A percentile compares a stretch with the other conserved stretches of the same genome.
Conservation (phyloP, 2,888 invertebrate genomes). For the Onchidella celtica region DNA sequence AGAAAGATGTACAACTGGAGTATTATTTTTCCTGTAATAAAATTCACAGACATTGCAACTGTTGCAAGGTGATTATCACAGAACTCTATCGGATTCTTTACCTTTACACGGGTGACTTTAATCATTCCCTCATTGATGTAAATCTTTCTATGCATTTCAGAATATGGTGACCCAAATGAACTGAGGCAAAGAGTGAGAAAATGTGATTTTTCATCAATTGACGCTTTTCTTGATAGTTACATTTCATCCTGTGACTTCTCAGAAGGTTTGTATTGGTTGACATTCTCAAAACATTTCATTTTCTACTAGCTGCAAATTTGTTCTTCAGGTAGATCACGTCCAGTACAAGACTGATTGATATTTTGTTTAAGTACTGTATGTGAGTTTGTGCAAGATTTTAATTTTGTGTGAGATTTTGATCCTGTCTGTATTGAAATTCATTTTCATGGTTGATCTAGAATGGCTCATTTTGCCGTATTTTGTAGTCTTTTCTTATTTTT, state of each 20-base stretch:
- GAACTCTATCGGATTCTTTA: no score
- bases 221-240: conserved; percentile 29
- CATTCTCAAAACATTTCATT: not conserved
- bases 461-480: not conserved
- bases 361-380: no score
- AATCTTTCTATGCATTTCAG: conserved; percentile 11
- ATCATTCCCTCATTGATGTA: not conserved
- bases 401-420: not conserved
- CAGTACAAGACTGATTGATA: no score
- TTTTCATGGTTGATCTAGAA: not conserved
- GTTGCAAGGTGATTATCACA: no score
- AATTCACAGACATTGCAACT: no score
- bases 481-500: no score
- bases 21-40: no score
- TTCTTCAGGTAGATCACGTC: no score
- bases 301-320: not conserved
- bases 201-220: conserved; percentile 48
- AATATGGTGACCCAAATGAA: conserved; percentile 14
- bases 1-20: no score
- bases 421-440: no score
- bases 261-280: conserved; percentile 12
- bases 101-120: no score
- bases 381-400: no score
- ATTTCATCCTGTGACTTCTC: conserved; percentile 1
- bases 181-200: conserved; percentile 44